Base-by-base conservation (phyloP, 2,113 vertebrate genomes). In the Microcebus murinus region DNA sequence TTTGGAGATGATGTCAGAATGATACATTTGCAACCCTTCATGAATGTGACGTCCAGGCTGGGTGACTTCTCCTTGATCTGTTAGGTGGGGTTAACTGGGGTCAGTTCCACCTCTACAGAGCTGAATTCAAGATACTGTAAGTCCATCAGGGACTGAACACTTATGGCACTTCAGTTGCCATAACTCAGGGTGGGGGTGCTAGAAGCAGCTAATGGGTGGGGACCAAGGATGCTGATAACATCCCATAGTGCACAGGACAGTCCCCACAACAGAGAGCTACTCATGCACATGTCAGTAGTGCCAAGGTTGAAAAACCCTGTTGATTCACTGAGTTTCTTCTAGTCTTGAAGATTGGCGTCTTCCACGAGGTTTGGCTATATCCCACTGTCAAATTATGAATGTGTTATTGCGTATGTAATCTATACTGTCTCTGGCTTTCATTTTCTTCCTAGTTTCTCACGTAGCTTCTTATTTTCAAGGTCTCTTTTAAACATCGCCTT, bases 131-230 rank as follows among this genome's bases (percentile, higher is more conserved):
- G 77, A 12, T 17, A 36, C 29, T 70, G 15, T 50, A 76, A 14
- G 21, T 39, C 50, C 23, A 42, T 2, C 71, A 71, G 13, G 11
- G 76, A 81, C 52, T 34, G 21, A 48, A 73, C 20, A 8, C 48
- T 11, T 12, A 48, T 48, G 48, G 9, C 48, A 82, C 34, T 77
- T 6, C 52, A 3, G 20, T 36, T 67, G 10, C 57, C 25, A 45
- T 70, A 36, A 29, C 17, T 45, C 50, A 45, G 42, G 3, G 8
- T 34, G 61, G 34, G 15, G 0, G 1, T 87, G 36, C 42, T 55
- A 8, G 3, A 67, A 29, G 15, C 39, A 59, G 4, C n/a, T 50
- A 18, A 4, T 42, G 48, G 0, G 0, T 10, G 57, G 20, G 23
- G 34, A 4, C 3, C 9, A 10, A 9, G 17, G 50, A 52, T 52